Evolutionary conservation across 2,888 invertebrate species (phyloP).

Genomic region (Ormyrus nitidulus): DNA sequence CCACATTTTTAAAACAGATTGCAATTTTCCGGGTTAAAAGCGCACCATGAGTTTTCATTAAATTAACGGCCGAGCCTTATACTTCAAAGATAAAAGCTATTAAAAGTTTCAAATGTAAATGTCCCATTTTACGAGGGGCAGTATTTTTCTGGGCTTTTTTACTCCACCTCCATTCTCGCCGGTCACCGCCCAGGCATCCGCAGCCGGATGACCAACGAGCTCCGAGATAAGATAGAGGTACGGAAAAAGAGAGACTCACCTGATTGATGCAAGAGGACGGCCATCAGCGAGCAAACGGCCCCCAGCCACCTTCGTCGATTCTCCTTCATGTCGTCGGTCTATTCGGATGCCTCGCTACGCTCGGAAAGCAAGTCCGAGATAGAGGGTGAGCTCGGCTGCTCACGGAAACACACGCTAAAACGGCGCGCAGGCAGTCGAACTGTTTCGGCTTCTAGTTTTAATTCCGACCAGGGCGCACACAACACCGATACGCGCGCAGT

Average conservation of each 20-base stretch:
- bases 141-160: too few species aligned
- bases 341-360: background rate
- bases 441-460: background rate
- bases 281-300: conserved; percentile 67
- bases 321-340: conserved; percentile 60
- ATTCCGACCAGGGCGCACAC: background rate
- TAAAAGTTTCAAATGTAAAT: too few species aligned
- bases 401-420: background rate
- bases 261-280: conserved; percentile 67
- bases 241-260: conserved; percentile 64
- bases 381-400: background rate
- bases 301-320: conserved; percentile 68
- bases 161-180: too few species aligned
- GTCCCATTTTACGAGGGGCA: too few species aligned
- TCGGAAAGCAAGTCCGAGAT: background rate
- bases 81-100: too few species aligned
- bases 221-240: background rate
- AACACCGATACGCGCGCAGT: background rate
- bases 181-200: too few species aligned
- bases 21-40: too few species aligned
- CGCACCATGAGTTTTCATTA: too few species aligned
- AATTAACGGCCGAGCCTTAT: too few species aligned
- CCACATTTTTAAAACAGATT: too few species aligned
- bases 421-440: background rate
- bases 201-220: too few species aligned